A percentile compares a stretch with the other conserved stretches of the same genome.
Conservation (phyloP, 2,888 invertebrate genomes). For the Rotaria macrura region DNA sequence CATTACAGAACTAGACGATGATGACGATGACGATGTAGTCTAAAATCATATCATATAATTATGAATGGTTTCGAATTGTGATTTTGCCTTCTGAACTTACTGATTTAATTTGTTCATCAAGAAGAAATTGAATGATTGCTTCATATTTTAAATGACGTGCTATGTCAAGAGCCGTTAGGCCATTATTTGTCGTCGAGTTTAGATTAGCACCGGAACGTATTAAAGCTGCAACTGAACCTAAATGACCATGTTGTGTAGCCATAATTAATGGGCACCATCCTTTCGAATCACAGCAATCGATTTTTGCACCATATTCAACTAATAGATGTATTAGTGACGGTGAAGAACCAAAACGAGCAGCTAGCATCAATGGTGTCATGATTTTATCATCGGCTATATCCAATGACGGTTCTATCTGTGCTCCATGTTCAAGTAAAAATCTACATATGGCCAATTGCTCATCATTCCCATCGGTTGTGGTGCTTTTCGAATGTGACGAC, state of each 20-base stretch:
- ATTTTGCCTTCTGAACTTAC: not conserved
- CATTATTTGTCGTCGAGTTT: not conserved
- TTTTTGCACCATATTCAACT: not conserved
- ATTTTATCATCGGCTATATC: not conserved
- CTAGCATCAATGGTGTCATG: not conserved
- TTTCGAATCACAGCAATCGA: not conserved
- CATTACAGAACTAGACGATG: not conserved
- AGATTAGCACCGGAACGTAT: not conserved
- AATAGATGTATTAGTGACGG: not conserved
- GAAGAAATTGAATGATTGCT: not conserved
- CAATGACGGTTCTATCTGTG: not conserved
- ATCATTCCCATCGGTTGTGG: not conserved
- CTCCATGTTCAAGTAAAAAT: constrained; percentile 5
- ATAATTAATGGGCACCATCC: constrained; percentile 6
- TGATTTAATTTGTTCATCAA: not conserved
- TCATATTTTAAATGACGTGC: not conserved
- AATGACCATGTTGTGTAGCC: constrained; percentile 19
- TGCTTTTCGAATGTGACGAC: not conserved
- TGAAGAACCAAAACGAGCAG: constrained; percentile 6
- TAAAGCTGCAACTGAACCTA: not conserved
- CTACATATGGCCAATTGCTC: not conserved
- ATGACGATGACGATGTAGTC: not conserved
- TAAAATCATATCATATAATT: not conserved
- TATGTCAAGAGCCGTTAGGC: not conserved
- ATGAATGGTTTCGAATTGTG: no score